Conservation (phyloP, 2,113 vertebrate genomes). For the Stigmatopora nigra region DNA sequence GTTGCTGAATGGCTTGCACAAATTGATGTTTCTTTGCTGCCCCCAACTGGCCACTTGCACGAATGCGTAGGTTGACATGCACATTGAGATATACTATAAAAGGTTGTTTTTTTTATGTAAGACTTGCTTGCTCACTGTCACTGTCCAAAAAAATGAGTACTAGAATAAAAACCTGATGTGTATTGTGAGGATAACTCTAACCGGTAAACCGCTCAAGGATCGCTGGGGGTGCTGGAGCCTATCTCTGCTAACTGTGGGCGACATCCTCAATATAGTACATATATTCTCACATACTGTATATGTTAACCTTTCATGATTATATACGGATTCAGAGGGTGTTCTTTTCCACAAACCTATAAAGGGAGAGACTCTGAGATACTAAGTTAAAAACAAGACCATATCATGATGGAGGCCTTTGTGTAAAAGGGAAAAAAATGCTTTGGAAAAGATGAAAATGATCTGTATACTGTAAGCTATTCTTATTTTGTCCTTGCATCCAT, state of each 20-base stretch:
- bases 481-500: no score
- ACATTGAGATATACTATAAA: background rate
- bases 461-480: no score
- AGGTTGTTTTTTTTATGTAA: background rate
- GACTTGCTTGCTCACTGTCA: no score
- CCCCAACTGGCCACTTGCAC: slow-evolving; percentile 43
- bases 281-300: background rate
- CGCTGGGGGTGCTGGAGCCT: no score
- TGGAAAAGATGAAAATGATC: no score
- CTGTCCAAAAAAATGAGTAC: background rate
- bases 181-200: background rate
- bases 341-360: background rate
- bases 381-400: no score
- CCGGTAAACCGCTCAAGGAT: no score
- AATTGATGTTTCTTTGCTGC: slow-evolving; percentile 31
- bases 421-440: no score
- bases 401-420: no score
- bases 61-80: background rate
- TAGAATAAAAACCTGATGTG: background rate
- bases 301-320: background rate
- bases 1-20: slow-evolving; percentile 6
- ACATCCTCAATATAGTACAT: no score
- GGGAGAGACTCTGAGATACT: no score
- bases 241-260: no score
- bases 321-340: background rate